Percentiles rank a stretch among this genome's conserved stretches.
Conservation (phyloP, 2,797 vertebrate genomes). For the Oreonectes daqikongensis region DNA sequence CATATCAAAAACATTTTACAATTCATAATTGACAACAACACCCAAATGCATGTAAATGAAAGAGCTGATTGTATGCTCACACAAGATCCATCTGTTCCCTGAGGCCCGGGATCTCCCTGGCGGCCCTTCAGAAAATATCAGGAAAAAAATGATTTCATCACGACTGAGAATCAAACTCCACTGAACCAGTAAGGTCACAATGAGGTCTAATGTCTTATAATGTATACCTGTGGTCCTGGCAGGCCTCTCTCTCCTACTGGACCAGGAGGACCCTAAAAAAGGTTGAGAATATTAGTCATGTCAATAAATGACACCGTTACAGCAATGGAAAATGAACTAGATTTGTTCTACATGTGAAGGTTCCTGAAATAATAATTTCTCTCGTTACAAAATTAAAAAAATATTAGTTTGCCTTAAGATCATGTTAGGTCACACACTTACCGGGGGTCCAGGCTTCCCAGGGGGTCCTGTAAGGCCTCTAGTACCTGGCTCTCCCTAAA, state of each 20-base stretch:
- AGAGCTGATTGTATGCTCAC: slow-evolving; percentile 70
- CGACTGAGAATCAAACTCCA: slow-evolving; percentile 4
- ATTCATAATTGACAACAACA: not conserved
- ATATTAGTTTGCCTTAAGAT: not conserved
- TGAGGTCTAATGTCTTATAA: not conserved
- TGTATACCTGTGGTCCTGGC: slow-evolving; percentile 79
- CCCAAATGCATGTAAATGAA: not conserved
- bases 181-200: not conserved
- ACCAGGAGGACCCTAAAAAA: slow-evolving; percentile 77
- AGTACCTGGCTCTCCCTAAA: slow-evolving; percentile 79
- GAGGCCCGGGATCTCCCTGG: slow-evolving; percentile 78
- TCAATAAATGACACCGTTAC: not conserved
- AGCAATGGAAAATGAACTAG: not conserved
- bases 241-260: slow-evolving; percentile 77
- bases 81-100: slow-evolving; percentile 76
- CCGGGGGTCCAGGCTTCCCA: slow-evolving; percentile 82
- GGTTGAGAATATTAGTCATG: not conserved
- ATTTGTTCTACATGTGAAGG: not conserved
- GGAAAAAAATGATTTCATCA: not conserved
- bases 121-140: slow-evolving; percentile 73
- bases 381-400: not conserved
- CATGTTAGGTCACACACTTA: slow-evolving; percentile 61
- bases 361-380: not conserved
- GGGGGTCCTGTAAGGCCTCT: slow-evolving; percentile 74
- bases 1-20: not conserved